phyloP scores from a whole-genome alignment of 2,113 vertebrate species.

The Salvelinus namaycush region DNA sequence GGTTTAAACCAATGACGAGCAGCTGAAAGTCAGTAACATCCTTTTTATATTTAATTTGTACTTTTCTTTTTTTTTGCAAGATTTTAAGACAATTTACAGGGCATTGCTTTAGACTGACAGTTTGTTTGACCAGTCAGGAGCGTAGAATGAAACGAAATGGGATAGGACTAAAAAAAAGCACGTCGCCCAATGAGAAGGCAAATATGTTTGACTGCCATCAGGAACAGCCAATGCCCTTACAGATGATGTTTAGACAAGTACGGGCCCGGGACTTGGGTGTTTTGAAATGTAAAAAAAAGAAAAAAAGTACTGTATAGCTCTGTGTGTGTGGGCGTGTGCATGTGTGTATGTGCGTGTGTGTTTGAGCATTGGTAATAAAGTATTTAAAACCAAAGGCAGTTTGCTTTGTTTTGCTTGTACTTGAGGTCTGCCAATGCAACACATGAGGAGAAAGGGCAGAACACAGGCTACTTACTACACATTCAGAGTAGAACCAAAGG shows the following conservation, averaged over 20 bases:
- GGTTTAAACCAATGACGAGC: conserved; percentile 26
- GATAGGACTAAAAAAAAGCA: conserved; percentile 7
- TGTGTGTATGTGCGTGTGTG: conserved; percentile 37
- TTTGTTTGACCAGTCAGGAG: conserved; percentile 26
- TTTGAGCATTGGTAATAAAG: conserved; percentile 65
- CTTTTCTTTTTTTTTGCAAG: conserved; percentile 25
- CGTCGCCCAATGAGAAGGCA: conserved; percentile 9
- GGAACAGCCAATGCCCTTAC: conserved; percentile 20
- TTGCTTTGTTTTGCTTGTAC: not conserved
- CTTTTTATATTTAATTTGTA: conserved; percentile 31
- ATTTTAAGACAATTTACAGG: conserved; percentile 31
- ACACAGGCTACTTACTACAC: too few species aligned
- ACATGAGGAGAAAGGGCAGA: not conserved
- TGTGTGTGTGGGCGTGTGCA: conserved; percentile 49
- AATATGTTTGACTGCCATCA: conserved; percentile 8
- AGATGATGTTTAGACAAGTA: conserved; percentile 2
- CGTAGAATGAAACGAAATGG: not conserved
- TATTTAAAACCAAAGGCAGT: conserved; percentile 30
- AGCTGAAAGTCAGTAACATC: conserved; percentile 26
- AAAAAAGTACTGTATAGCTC: conserved; percentile 57
- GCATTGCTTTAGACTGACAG: conserved; percentile 7
- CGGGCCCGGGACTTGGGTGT: conserved; percentile 2
- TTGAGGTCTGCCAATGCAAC: not conserved
- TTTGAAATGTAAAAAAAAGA: conserved; percentile 9
- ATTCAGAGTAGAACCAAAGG: too few species aligned